Evolutionary conservation across 2,888 invertebrate species (phyloP), one percentile per base, ranked within the genome.

Genomic region (Platycnemis pennipes): DNA sequence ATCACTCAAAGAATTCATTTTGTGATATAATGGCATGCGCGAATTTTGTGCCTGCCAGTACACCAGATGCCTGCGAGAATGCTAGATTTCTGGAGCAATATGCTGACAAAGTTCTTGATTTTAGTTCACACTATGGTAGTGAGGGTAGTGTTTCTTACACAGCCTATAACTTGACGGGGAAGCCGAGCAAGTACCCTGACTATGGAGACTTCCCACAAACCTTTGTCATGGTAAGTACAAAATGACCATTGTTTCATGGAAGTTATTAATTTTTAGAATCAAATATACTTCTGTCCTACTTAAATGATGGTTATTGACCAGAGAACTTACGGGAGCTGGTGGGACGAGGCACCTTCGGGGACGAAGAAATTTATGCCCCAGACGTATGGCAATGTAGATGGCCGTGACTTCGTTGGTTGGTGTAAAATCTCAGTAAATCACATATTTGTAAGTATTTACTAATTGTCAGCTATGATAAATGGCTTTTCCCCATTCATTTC

Each of bases 121-220:
- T 98, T 96, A 98, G 98, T 96, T 99, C 99, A 0, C 98, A 98
- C 96, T 99, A 99, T 97, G 99, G 99, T 95, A 98, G 98, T 96
- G 98, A 98, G 96, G 98, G 98, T 95, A 98, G 98, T 96, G 98
- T 98, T 96, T 99, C 98, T 0, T 99, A 99, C 96, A 98, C 98
- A 5, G 99, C 99, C 8, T 97, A 98, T 94, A 99, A 99, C 96
- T 97, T 99, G 94, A 98, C 98, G 94, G 99, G 99, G 16, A 98
- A 98, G 95, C 98, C 98, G 22, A 98, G 98, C 46, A 98, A 98
- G 96, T 99, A 98, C 97, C 99, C 99, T 0, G 97, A 98, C 95
- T 99, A 99, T 96, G 99, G 99, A 37, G 99, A 99, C 96, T 99
- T 98, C 97, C 98, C 99, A 19, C 98, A 99, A 96, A 98, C 99